A percentile compares a stretch with the other conserved stretches of the same genome.
Conservation (phyloP, 2,797 vertebrate species). For the Chrosomus eos region DNA sequence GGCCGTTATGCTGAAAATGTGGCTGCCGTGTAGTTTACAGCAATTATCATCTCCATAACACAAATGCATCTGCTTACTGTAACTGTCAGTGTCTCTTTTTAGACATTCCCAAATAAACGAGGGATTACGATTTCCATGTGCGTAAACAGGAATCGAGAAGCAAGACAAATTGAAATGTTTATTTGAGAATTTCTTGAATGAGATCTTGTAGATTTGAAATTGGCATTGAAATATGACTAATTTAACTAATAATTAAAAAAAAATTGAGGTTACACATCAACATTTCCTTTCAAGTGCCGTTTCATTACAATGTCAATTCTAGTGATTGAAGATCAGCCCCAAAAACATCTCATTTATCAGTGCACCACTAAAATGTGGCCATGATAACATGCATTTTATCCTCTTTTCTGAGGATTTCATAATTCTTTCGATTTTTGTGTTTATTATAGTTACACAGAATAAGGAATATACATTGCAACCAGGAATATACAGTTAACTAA, state of each 20-base stretch:
- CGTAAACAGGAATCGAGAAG: not conserved
- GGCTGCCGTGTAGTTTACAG: conserved; percentile 1
- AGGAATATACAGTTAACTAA: not conserved
- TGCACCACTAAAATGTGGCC: not conserved
- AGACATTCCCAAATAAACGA: too few species aligned
- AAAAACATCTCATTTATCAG: not conserved
- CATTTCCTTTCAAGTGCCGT: not conserved
- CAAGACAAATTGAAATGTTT: not conserved
- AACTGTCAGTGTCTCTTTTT: not conserved
- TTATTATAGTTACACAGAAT: not conserved
- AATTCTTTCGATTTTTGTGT: not conserved
- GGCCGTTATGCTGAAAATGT: conserved; percentile 1
- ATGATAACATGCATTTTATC: not conserved
- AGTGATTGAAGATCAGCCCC: not conserved
- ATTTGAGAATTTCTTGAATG: not conserved
- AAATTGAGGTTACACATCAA: not conserved
- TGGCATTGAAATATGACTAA: not conserved
- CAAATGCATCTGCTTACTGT: conserved; percentile 19
- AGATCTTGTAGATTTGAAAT: not conserved
- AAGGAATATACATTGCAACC: not conserved
- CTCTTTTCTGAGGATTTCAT: not conserved
- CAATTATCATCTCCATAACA: conserved; percentile 29
- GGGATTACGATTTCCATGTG: not conserved
- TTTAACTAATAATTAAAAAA: not conserved
- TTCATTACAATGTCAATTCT: not conserved